These are phyloP conservation scores for Ciconia maguari DNA, from an alignment of 2,113 vertebrate genomes.

Conservation along the genomic window DNA sequence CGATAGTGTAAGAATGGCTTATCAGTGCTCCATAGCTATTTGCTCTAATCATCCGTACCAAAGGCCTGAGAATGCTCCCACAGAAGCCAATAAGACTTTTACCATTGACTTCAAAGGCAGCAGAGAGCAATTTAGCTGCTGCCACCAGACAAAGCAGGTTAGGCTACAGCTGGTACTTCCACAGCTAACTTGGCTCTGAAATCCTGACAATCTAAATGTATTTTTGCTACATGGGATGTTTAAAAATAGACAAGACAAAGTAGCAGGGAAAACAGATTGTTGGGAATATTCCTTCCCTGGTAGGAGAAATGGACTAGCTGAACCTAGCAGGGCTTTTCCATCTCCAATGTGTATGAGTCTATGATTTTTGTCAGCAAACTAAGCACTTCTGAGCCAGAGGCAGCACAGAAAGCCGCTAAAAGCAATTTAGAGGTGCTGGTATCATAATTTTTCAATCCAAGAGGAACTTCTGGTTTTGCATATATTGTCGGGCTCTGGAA, in stretches of 20 bases:
- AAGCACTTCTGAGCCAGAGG: conserved; percentile 40
- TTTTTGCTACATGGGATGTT: conserved; percentile 40
- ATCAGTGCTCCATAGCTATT: conserved; percentile 56
- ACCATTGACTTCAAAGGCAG: conserved; percentile 64
- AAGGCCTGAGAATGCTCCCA: conserved; percentile 57
- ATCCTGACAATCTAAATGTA: conserved; percentile 51
- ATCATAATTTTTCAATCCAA: conserved; percentile 59
- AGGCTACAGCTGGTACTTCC: conserved; percentile 61
- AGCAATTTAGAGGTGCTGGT: conserved; percentile 47
- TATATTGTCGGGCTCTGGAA: conserved; percentile 15
- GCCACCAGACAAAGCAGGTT: conserved; percentile 65
- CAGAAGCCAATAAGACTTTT: conserved; percentile 64
- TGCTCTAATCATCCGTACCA: conserved; percentile 45
- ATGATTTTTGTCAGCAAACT: conserved; percentile 61
- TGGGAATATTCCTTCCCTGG: conserved; percentile 29
- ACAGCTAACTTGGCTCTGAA: conserved; percentile 59
- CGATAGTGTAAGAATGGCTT: conserved; percentile 39
- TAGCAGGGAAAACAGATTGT: conserved; percentile 43
- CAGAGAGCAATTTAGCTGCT: conserved; percentile 61
- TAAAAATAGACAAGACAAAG: conserved; percentile 65
- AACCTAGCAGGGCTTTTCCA: conserved; percentile 55
- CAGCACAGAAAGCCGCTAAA: conserved; percentile 47
- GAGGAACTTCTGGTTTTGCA: conserved; percentile 52
- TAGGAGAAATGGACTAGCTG: conserved; percentile 60
- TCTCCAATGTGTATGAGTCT: conserved; percentile 17